A percentile compares a stretch with the other conserved stretches of the same genome.
Evolutionary conservation across 2,888 invertebrate species (phyloP).

Genomic region (Agapetus fuscipes): DNA sequence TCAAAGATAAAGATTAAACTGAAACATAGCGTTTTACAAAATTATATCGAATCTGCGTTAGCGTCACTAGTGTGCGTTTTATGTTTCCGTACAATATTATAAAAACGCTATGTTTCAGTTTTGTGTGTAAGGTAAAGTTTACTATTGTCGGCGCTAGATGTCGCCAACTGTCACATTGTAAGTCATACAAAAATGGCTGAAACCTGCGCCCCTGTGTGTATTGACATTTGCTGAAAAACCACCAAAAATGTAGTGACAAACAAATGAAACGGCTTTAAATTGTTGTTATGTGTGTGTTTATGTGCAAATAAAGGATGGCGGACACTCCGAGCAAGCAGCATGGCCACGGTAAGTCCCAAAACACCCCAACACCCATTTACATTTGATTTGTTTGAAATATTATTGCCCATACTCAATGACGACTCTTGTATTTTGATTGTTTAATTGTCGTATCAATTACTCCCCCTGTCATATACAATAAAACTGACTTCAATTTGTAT

Average conservation of each 20-base stretch:
- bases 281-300: constrained; percentile 25
- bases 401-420: too few relatives aligned
- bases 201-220: constrained; percentile 13
- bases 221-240: constrained; percentile 16
- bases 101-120: too few relatives aligned
- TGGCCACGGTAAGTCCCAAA: constrained; percentile 32
- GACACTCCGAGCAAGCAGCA: constrained; percentile 36
- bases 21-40: too few relatives aligned
- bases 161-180: constrained; percentile 3
- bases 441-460: constrained; percentile 12
- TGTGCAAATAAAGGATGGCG: constrained; percentile 33
- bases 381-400: too few relatives aligned
- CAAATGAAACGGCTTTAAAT: constrained; percentile 15
- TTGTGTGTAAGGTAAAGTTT: too few relatives aligned
- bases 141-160: constrained; percentile 3
- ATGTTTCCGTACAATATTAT: too few relatives aligned
- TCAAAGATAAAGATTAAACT: too few relatives aligned
- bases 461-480: too few relatives aligned
- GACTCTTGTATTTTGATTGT: constrained; percentile 12
- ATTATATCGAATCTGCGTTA: too few relatives aligned
- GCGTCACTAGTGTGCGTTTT: too few relatives aligned
- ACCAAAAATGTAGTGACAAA: constrained; percentile 12
- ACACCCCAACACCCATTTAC: too few relatives aligned
- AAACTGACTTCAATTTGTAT: too few relatives aligned
- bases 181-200: constrained; percentile 15